phyloP scores from a whole-genome alignment of 2,888 invertebrate species.

The Encarsia formosa region DNA sequence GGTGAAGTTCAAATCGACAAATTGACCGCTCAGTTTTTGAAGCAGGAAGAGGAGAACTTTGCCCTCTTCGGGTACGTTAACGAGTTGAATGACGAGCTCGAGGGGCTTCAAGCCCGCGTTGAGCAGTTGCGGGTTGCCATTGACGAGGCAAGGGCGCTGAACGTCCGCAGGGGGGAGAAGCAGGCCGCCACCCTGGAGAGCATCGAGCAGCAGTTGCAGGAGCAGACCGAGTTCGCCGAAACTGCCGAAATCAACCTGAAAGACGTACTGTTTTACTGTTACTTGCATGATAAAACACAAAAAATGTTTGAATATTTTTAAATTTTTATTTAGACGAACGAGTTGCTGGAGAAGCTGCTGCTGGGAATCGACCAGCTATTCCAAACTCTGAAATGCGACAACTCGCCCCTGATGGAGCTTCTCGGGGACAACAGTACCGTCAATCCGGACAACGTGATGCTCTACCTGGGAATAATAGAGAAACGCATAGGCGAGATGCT shows the following conservation, averaged over 20 bases:
- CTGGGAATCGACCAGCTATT: slow-evolving; percentile 53
- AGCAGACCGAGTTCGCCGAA: slow-evolving; percentile 49
- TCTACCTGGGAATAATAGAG: slow-evolving; percentile 79
- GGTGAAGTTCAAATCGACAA: slow-evolving; percentile 65
- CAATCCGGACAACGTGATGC: slow-evolving; percentile 70
- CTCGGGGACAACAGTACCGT: slow-evolving; percentile 71
- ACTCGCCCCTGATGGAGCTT: slow-evolving; percentile 67
- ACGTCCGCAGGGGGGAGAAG: slow-evolving; percentile 57
- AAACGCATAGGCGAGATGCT: slow-evolving; percentile 67
- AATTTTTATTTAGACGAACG: slow-evolving; percentile 41
- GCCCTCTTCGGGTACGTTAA: slow-evolving; percentile 88
- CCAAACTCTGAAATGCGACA: slow-evolving; percentile 68
- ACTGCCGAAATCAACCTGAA: slow-evolving; percentile 47
- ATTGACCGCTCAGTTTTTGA: slow-evolving; percentile 70
- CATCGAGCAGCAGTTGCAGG: slow-evolving; percentile 54
- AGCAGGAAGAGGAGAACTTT: slow-evolving; percentile 86
- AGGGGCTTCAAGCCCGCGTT: slow-evolving; percentile 67
- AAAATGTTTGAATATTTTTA: slow-evolving; percentile 7
- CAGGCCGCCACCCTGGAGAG: slow-evolving; percentile 61
- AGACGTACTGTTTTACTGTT: slow-evolving; percentile 38
- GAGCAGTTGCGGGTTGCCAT: slow-evolving; percentile 62
- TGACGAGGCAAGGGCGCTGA: slow-evolving; percentile 60
- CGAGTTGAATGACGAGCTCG: slow-evolving; percentile 80
- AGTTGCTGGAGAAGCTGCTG: slow-evolving; percentile 48
- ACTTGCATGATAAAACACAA: no score